Evolutionary conservation across 2,888 invertebrate genomes (phyloP).

Genomic region (Glaucopsyche alexis): DNA sequence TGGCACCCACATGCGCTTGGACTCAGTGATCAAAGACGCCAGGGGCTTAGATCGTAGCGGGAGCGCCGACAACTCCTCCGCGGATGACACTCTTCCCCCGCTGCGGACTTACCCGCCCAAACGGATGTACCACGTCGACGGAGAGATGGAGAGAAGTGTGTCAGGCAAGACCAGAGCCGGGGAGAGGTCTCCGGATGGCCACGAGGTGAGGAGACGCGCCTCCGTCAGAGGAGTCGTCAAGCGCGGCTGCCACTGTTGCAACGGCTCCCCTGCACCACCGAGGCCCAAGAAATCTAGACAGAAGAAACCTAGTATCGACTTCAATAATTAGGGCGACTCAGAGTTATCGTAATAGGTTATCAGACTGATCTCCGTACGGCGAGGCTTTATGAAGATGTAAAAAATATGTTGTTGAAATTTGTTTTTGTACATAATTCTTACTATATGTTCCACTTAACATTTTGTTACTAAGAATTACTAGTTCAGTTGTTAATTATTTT

Average conservation of each 20-base stretch:
- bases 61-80: slow-evolving; percentile 58
- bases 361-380: slow-evolving; percentile 35
- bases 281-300: slow-evolving; percentile 69
- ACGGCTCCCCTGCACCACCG: slow-evolving; percentile 76
- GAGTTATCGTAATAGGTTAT: slow-evolving; percentile 51
- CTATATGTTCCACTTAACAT: slow-evolving; percentile 43
- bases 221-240: slow-evolving; percentile 80
- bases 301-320: slow-evolving; percentile 58
- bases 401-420: slow-evolving; percentile 61
- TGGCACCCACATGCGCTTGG: slow-evolving; percentile 63
- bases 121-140: slow-evolving; percentile 50
- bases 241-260: slow-evolving; percentile 82
- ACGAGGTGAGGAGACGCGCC: slow-evolving; percentile 57
- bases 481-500: slow-evolving; percentile 52
- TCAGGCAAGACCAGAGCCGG: slow-evolving; percentile 63
- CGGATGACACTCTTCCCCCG: slow-evolving; percentile 62
- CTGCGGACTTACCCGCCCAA: slow-evolving; percentile 66
- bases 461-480: slow-evolving; percentile 13
- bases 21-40: slow-evolving; percentile 73
- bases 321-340: slow-evolving; percentile 50
- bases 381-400: slow-evolving; percentile 46
- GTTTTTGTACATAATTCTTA: slow-evolving; percentile 67
- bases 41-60: slow-evolving; percentile 54
- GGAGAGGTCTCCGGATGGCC: slow-evolving; percentile 50
- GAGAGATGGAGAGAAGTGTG: slow-evolving; percentile 62